Percentiles rank a stretch among this genome's conserved stretches.
These are phyloP conservation scores for Saccostrea echinata DNA, from an alignment of 1,140 invertebrate genomes.

Conservation along the genomic window DNA sequence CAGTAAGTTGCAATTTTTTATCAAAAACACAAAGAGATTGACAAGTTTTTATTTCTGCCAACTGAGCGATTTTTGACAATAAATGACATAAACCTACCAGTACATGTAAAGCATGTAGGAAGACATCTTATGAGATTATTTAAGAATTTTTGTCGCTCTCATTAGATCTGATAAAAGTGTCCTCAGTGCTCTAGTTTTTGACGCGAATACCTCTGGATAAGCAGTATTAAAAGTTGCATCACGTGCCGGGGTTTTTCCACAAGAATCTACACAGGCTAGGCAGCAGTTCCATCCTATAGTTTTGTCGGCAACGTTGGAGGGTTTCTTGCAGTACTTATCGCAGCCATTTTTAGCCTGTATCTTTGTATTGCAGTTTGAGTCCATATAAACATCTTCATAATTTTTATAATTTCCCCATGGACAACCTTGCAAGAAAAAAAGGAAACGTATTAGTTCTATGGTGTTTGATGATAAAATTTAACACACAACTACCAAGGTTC, in stretches of 20 bases:
- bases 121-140: too few species aligned
- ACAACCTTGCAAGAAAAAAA: background rate
- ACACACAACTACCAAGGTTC: too few species aligned
- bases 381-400: background rate
- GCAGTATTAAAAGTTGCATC: background rate
- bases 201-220: background rate
- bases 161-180: too few species aligned
- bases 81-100: too few species aligned
- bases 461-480: too few species aligned
- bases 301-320: background rate
- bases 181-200: too few species aligned
- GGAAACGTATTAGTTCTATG: background rate
- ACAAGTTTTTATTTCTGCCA: too few species aligned
- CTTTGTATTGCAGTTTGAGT: background rate
- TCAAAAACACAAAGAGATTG: too few species aligned
- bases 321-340: background rate
- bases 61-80: too few species aligned
- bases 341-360: background rate
- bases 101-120: too few species aligned
- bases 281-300: background rate
- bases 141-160: too few species aligned
- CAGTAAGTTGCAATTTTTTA: too few species aligned
- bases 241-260: background rate
- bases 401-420: constrained; percentile 7
- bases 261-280: background rate